Conservation (phyloP, 2,888 invertebrate species). For the Lampropteryx suffumata region DNA sequence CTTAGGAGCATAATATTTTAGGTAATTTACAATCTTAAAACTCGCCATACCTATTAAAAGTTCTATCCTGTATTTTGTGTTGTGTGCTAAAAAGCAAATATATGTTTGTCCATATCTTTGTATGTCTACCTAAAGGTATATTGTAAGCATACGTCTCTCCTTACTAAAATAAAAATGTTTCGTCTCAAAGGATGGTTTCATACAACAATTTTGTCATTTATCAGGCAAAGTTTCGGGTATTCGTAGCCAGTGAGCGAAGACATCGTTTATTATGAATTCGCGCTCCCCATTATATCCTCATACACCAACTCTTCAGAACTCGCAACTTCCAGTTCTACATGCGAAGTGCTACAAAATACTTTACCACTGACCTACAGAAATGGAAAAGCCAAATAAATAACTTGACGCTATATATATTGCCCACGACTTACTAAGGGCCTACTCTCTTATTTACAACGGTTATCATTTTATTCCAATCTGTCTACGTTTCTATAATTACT, state of each 20-base stretch:
- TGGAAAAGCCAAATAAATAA: slow-evolving; percentile 1
- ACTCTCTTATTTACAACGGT: too few relatives aligned
- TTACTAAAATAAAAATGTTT: background rate
- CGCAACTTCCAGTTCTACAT: slow-evolving; percentile 45
- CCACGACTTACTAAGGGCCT: too few relatives aligned
- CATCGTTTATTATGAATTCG: slow-evolving; percentile 42
- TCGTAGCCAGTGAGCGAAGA: slow-evolving; percentile 20
- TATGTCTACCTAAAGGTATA: background rate
- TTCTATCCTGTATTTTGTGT: too few relatives aligned
- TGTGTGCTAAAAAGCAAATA: too few relatives aligned
- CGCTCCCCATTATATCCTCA: slow-evolving; percentile 49
- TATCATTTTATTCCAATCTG: too few relatives aligned
- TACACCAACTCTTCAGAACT: slow-evolving; percentile 49
- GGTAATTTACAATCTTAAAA: too few relatives aligned
- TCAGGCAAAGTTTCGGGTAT: slow-evolving; percentile 23
- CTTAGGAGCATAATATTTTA: too few relatives aligned
- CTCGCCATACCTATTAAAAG: too few relatives aligned
- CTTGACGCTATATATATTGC: too few relatives aligned
- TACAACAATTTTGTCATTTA: slow-evolving; percentile 10
- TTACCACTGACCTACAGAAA: slow-evolving; percentile 18
- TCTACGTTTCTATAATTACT: too few relatives aligned
- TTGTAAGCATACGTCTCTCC: background rate
- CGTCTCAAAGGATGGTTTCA: background rate
- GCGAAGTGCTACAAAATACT: slow-evolving; percentile 51
- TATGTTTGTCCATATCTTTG: too few relatives aligned